Evolutionary conservation across 1,140 invertebrate genomes (phyloP).

Genomic region (Orchestia grillus): DNA sequence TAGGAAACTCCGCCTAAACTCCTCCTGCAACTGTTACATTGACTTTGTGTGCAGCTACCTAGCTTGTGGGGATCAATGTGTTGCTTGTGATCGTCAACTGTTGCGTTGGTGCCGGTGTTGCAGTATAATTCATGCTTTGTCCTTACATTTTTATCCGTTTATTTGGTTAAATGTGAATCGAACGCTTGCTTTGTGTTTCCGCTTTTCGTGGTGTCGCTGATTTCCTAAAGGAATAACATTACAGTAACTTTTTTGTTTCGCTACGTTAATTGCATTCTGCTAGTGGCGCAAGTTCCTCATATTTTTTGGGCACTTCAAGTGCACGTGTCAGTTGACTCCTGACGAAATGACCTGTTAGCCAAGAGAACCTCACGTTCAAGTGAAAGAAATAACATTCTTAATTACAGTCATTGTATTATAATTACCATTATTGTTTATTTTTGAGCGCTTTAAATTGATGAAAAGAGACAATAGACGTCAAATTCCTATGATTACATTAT

Average conservation of each 20-base stretch:
- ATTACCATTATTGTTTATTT: too few relatives aligned
- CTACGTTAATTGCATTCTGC: background rate
- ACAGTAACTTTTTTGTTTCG: background rate
- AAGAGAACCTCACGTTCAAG: background rate
- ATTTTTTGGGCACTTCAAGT: background rate
- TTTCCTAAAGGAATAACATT: background rate
- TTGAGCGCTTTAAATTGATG: too few relatives aligned
- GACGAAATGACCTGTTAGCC: background rate
- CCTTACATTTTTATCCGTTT: background rate
- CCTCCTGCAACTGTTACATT: background rate
- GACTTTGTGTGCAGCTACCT: background rate
- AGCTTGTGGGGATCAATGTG: background rate
- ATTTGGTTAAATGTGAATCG: background rate
- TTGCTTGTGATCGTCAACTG: background rate
- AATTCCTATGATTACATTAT: too few relatives aligned
- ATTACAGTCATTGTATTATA: too few relatives aligned
- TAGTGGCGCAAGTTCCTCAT: background rate
- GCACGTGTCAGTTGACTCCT: background rate
- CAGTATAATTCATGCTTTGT: background rate
- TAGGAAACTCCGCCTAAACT: background rate
- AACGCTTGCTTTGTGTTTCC: background rate
- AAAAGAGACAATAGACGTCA: too few relatives aligned
- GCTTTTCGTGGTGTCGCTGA: background rate
- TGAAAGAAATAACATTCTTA: too few relatives aligned
- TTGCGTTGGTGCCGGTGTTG: background rate